Evolutionary conservation across 2,888 invertebrate genomes (phyloP).

Genomic region (Drosophila tripunctata): DNA sequence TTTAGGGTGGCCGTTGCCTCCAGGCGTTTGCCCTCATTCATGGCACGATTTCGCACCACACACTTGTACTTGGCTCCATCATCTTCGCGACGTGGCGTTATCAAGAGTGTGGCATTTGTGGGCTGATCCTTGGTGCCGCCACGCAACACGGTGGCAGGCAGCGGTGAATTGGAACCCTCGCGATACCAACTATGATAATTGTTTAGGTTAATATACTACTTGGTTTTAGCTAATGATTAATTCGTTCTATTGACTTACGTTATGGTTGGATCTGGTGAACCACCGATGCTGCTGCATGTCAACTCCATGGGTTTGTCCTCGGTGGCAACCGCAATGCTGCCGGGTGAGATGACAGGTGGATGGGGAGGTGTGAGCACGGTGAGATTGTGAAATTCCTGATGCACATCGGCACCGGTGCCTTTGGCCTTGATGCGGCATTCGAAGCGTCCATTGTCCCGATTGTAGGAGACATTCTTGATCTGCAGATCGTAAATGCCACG

Average conservation of each 20-base stretch:
- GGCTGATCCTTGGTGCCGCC: conserved; percentile 90
- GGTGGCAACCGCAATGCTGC: conserved; percentile 90
- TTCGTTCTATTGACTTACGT: conserved; percentile 86
- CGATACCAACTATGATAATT: conserved; percentile 91
- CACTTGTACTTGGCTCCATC: conserved; percentile 93
- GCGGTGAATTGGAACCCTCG: conserved; percentile 89
- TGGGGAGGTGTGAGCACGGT: conserved; percentile 94
- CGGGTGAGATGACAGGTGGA: conserved; percentile 91
- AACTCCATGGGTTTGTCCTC: conserved; percentile 92
- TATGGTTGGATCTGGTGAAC: conserved; percentile 95
- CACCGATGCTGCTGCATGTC: conserved; percentile 93
- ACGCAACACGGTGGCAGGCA: conserved; percentile 89
- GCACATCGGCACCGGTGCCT: conserved; percentile 92
- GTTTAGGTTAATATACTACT: not conserved
- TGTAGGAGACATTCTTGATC: conserved; percentile 95
- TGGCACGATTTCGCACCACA: conserved; percentile 95
- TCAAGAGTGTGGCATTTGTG: conserved; percentile 89
- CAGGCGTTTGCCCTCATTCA: conserved; percentile 91
- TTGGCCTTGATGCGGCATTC: conserved; percentile 94
- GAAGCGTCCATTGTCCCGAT: conserved; percentile 95
- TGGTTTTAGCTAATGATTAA: too few relatives aligned
- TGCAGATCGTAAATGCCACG: conserved; percentile 94
- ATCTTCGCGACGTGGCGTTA: conserved; percentile 92
- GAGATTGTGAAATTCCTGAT: conserved; percentile 92
- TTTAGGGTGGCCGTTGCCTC: conserved; percentile 92